Conservation (phyloP, 2,888 invertebrate species). For the Thera britannica region DNA sequence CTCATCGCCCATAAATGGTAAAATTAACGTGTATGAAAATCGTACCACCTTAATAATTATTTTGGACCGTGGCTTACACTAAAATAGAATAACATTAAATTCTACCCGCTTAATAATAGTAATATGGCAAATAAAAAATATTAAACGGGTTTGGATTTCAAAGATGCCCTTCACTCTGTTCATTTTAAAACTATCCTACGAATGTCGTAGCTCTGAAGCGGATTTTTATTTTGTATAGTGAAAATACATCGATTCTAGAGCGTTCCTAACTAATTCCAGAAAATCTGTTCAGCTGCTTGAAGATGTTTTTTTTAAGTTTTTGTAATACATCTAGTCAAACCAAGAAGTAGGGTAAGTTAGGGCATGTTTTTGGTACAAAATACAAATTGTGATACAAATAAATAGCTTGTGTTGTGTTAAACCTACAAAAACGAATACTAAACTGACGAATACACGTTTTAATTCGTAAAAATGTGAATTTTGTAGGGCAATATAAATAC, state of each 20-base stretch:
- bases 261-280: too few species aligned
- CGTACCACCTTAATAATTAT: background rate
- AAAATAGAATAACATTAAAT: background rate
- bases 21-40: too few species aligned
- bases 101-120: background rate
- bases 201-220: too few species aligned
- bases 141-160: background rate
- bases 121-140: constrained; percentile 21
- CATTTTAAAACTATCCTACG: background rate
- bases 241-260: too few species aligned
- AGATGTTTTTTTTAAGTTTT: too few species aligned
- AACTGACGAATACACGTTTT: constrained; percentile 14
- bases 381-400: background rate
- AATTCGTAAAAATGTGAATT: constrained; percentile 16
- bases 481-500: background rate
- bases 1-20: too few species aligned
- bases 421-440: background rate
- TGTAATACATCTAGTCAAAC: too few species aligned
- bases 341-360: too few species aligned
- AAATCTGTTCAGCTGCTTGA: too few species aligned
- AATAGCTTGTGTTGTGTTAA: background rate
- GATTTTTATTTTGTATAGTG: too few species aligned
- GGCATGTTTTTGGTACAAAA: background rate
- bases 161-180: background rate
- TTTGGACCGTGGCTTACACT: constrained; percentile 13